Percentiles rank a stretch among this genome's conserved stretches.
Evolutionary conservation across 2,113 vertebrate genomes (phyloP).

Genomic region (Nanger granti): DNA sequence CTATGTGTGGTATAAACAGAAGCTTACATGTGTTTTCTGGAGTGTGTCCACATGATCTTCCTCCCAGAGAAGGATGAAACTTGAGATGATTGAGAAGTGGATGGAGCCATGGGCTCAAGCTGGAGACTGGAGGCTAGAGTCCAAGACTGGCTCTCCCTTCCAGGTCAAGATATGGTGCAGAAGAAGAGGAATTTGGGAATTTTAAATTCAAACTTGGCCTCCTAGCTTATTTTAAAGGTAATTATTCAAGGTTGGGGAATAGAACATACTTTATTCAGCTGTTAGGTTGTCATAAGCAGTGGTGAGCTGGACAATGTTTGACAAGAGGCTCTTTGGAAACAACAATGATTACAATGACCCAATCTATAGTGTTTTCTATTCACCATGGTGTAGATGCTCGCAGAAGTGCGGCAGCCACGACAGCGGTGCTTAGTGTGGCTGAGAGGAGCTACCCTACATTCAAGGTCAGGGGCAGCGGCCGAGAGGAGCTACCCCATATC

Average conservation of each 20-base stretch:
- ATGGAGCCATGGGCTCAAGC: background rate
- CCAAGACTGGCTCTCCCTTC: background rate
- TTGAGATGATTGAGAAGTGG: background rate
- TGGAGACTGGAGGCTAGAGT: background rate
- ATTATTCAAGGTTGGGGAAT: background rate
- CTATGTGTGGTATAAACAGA: too few species aligned
- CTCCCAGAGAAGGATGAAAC: background rate
- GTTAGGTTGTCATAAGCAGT: background rate
- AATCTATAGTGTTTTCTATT: background rate
- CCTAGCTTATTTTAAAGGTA: background rate
- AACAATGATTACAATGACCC: background rate
- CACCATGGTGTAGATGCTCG: background rate
- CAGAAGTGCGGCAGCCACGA: fast-evolving
- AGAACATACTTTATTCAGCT: background rate
- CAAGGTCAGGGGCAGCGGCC: too few species aligned
- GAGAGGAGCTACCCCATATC: fast-evolving
- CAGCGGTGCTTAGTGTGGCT: too few species aligned
- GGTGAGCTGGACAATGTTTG: background rate
- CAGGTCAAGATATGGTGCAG: background rate
- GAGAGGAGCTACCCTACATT: too few species aligned
- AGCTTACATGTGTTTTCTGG: background rate
- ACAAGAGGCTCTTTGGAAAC: background rate
- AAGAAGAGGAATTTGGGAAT: background rate
- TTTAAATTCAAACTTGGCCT: background rate
- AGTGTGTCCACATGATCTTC: background rate